phyloP scores from a whole-genome alignment of 2,113 vertebrate species.

The Alligator mississippiensis region DNA sequence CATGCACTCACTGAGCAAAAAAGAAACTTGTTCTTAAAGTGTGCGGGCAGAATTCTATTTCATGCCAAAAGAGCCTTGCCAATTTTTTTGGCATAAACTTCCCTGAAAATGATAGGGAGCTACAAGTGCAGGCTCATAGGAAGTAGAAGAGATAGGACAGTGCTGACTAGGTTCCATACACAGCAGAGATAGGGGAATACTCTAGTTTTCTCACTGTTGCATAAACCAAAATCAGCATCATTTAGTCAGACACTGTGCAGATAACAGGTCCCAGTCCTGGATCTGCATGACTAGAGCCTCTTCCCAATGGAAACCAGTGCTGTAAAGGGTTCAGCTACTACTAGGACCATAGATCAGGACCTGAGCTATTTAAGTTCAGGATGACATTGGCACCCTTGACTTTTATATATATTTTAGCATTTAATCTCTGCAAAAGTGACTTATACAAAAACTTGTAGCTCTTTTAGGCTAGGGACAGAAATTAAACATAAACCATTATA shows the following conservation, averaged over 20 bases:
- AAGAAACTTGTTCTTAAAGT: conserved; percentile 39
- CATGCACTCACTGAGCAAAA: not conserved
- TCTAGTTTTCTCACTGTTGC: not conserved
- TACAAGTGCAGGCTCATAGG: not conserved
- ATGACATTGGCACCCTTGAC: not conserved
- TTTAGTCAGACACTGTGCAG: not conserved
- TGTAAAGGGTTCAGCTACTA: not conserved
- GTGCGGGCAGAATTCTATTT: conserved; percentile 42
- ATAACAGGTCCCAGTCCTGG: not conserved
- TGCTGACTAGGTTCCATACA: not conserved
- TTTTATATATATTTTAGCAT: conserved; percentile 23
- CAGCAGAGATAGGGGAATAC: conserved; percentile 10
- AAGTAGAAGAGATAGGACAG: fast-evolving
- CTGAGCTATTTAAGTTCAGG: not conserved
- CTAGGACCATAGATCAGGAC: not conserved
- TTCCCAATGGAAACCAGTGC: not conserved
- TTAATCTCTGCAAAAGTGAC: not conserved
- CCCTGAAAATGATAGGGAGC: not conserved
- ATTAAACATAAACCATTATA: too few species aligned
- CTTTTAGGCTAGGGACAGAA: not conserved
- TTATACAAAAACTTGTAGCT: not conserved
- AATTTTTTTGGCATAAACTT: not conserved
- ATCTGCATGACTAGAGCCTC: not conserved
- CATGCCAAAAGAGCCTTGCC: not conserved
- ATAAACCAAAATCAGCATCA: not conserved